Evolutionary conservation across 2,113 vertebrate genomes (phyloP).

Genomic region (Corythaeola cristata): DNA sequence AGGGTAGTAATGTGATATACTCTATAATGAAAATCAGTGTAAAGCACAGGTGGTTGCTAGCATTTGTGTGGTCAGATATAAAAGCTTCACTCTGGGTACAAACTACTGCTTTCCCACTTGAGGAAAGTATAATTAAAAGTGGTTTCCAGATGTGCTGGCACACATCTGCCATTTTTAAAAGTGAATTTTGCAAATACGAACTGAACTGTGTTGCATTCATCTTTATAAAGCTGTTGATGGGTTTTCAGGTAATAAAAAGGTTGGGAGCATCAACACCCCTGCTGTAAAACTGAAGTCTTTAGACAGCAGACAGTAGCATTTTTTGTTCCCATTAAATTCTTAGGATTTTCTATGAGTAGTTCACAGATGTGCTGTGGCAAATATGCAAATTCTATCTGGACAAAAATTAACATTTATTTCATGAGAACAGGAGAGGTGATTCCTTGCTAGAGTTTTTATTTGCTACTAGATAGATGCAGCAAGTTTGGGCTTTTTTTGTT

Average conservation of each 20-base stretch:
- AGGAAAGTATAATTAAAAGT: slow-evolving; percentile 68
- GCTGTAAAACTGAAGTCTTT: not conserved
- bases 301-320: not conserved
- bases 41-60: slow-evolving; percentile 61
- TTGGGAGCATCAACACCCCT: slow-evolving; percentile 12
- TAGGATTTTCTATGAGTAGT: not conserved
- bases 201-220: slow-evolving; percentile 16
- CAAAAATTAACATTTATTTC: not conserved
- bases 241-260: slow-evolving; percentile 58
- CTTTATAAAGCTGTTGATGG: slow-evolving; percentile 41
- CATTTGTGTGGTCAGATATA: slow-evolving; percentile 63
- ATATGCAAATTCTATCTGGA: not conserved
- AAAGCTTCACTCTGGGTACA: slow-evolving; percentile 23
- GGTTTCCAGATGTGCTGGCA: slow-evolving; percentile 71
- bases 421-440: not conserved
- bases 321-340: not conserved
- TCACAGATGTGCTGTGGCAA: not conserved
- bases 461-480: not conserved
- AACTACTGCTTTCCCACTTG: slow-evolving; percentile 48
- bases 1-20: slow-evolving; percentile 50
- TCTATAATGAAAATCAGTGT: slow-evolving; percentile 53
- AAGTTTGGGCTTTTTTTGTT: not conserved
- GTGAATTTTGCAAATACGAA: slow-evolving; percentile 44
- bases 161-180: slow-evolving; percentile 23
- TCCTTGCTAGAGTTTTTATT: not conserved